phyloP scores from a whole-genome alignment of 1,140 invertebrate genomes.

The Ephestia elutella region DNA sequence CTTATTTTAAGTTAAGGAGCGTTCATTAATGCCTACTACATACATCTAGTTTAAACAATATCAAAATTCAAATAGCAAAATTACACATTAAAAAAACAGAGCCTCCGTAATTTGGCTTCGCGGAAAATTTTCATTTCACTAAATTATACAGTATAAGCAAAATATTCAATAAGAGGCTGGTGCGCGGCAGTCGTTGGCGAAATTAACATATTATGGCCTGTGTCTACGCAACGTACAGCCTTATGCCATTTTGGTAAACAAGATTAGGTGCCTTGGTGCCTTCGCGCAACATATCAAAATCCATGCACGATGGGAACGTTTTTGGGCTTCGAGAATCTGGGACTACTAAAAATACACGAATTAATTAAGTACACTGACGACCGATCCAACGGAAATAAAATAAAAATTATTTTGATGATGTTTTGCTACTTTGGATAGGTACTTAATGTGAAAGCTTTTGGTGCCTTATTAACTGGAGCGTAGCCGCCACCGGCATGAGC shows the following conservation, averaged over 20 bases:
- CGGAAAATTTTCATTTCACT: constrained; percentile 32
- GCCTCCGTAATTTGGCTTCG: neutral
- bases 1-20: too few species aligned
- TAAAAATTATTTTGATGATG: too few species aligned
- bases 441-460: too few species aligned
- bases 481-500: too few species aligned
- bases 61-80: constrained; percentile 15
- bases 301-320: neutral
- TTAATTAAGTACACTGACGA: too few species aligned
- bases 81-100: constrained; percentile 8
- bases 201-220: constrained; percentile 49
- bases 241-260: constrained; percentile 35
- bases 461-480: too few species aligned
- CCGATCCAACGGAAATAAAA: too few species aligned
- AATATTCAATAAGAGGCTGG: constrained; percentile 44
- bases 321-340: neutral
- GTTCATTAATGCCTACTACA: neutral
- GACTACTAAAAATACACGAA: too few species aligned
- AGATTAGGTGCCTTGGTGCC: constrained; percentile 31
- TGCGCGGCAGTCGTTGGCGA: constrained; percentile 30
- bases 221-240: constrained; percentile 27
- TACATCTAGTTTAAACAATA: neutral
- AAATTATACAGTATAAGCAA: constrained; percentile 45
- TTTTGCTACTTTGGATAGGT: too few species aligned
- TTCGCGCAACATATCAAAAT: constrained; percentile 32